Percentiles rank a stretch among this genome's conserved stretches.
Conservation (phyloP, 2,113 vertebrate genomes). For the Pantherophis guttatus region DNA sequence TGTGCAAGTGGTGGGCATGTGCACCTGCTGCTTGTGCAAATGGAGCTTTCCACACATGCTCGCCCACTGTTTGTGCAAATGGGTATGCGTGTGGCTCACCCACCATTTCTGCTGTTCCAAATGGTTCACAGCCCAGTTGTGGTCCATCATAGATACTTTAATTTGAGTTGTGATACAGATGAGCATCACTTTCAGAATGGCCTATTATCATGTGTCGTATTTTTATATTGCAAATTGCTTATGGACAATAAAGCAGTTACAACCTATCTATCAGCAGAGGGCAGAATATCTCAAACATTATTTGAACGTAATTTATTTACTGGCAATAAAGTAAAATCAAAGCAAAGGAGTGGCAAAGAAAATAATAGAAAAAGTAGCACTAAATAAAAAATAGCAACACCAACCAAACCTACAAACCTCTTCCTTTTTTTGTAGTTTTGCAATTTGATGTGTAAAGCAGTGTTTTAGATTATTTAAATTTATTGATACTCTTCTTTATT, state of each 20-base stretch:
- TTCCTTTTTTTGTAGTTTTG: background rate
- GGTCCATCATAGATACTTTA: background rate
- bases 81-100: too few relatives aligned
- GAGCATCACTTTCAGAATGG: background rate
- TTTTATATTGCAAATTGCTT: background rate
- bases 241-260: background rate
- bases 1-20: too few relatives aligned
- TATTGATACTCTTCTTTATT: background rate
- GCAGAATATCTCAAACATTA: background rate
- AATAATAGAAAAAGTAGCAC: background rate
- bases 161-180: background rate
- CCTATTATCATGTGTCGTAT: fast-evolving
- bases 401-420: background rate
- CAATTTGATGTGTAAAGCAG: background rate
- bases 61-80: too few relatives aligned
- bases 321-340: fast-evolving
- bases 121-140: too few relatives aligned
- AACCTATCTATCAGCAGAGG: slow-evolving; percentile 19
- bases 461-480: background rate
- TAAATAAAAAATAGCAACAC: background rate
- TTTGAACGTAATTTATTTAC: background rate
- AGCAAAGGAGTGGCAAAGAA: background rate
- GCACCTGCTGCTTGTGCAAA: too few relatives aligned
- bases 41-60: too few relatives aligned
- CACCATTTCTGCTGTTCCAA: too few relatives aligned